Evolutionary conservation across 1,140 invertebrate genomes (phyloP).

Genomic region (Atta cephalotes): DNA sequence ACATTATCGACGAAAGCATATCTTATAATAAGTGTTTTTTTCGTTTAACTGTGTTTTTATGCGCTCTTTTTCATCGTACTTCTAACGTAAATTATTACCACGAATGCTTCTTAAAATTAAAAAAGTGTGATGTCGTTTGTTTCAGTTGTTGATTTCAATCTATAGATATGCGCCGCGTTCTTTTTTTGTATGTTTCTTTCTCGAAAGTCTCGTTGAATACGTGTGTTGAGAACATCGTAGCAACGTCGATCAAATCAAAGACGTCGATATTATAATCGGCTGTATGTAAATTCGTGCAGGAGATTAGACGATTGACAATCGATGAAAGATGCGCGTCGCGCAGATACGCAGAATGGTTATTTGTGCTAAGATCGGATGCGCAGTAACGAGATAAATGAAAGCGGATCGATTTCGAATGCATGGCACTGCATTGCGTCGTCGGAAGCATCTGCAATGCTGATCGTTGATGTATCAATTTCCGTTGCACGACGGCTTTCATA

Average conservation of each 20-base stretch:
- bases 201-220: slow-evolving; percentile 29
- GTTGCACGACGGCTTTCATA: slow-evolving; percentile 35
- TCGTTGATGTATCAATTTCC: slow-evolving; percentile 62
- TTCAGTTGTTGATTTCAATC: slow-evolving; percentile 32
- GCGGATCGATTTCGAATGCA: slow-evolving; percentile 40
- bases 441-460: slow-evolving; percentile 58
- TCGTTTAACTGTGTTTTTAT: slow-evolving; percentile 3
- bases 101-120: not conserved
- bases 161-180: not conserved
- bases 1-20: slow-evolving; percentile 23
- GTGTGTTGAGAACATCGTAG: not conserved
- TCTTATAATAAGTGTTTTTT: slow-evolving; percentile 16
- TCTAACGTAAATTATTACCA: slow-evolving; percentile 12
- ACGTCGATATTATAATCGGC: slow-evolving; percentile 23
- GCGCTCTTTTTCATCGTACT: not conserved
- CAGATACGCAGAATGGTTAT: not conserved
- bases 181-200: not conserved
- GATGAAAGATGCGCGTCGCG: slow-evolving; percentile 11
- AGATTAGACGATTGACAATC: slow-evolving; percentile 30
- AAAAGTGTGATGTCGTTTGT: not conserved
- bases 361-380: slow-evolving; percentile 36
- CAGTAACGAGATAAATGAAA: slow-evolving; percentile 55
- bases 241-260: slow-evolving; percentile 23
- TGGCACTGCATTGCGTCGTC: slow-evolving; percentile 51
- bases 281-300: slow-evolving; percentile 21